Base-by-base conservation (phyloP, 2,888 invertebrate genomes). In the Phorcus lineatus region DNA sequence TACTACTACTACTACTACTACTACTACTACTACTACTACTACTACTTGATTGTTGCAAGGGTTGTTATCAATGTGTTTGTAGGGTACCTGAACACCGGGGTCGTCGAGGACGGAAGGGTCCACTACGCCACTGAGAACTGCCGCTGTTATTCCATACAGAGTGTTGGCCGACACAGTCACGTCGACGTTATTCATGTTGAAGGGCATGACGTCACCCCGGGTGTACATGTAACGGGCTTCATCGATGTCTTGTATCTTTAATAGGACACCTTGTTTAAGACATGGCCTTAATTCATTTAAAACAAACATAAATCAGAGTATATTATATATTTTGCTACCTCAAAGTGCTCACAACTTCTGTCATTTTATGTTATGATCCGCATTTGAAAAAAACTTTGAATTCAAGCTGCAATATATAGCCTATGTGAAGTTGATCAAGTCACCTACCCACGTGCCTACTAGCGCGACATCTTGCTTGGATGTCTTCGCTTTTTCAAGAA, bases 361-460 rank as follows among this genome's bases (percentile, higher is more conserved):
- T 36, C 36, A 36, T 36, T 36, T 36, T 36, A 2, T 4, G 2
- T 36, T 36, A 7, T 36, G 7, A 36, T 36, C 36, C 2, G 7
- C 2, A 36, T 36, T 2, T 36, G 7, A 36, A 36, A 36, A 36
- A 36, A 4, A 36, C 36, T 36, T 36, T 36, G 36, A 36, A 4
- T 36, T 36, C 36, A 36, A 36, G 36, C 2, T 36, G 36, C 36
- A 36, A n/a, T n/a, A n/a, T n/a, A n/a, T n/a, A n/a, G n/a, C n/a
- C n/a, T n/a, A n/a, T n/a, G n/a, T n/a, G n/a, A n/a, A n/a, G n/a
- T n/a, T n/a, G n/a, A n/a, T n/a, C n/a, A n/a, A n/a, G n/a, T n/a
- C n/a, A 24, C 57, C 31, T 84, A 91, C 90, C 91, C 91, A 91
- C 11, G 91, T 91, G 4, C 91, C 85, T 0, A 89, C 87, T 28